Evolutionary conservation across 37 sponge, comb jelly and placozoan genomes (phyloP).

Genomic region (Crambe crambe): DNA sequence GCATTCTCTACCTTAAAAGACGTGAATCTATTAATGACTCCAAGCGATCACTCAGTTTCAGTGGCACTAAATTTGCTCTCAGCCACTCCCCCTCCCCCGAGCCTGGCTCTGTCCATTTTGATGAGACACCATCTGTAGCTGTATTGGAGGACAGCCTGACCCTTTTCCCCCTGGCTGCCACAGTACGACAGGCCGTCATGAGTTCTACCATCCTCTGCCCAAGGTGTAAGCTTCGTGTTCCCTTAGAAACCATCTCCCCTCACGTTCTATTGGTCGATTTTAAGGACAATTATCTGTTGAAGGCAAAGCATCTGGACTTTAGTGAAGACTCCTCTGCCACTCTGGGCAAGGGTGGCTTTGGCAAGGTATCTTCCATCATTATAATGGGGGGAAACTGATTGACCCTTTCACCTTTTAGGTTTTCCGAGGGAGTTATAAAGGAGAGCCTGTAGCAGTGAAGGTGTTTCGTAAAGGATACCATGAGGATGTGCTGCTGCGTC

Average conservation of each 20-base stretch:
- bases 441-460: conserved; percentile 54
- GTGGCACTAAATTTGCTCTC: conserved; percentile 8
- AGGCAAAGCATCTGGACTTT: conserved; percentile 14
- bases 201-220: conserved; percentile 25
- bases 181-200: conserved; percentile 11
- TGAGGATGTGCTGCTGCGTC: conserved; percentile 5
- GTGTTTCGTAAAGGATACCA: conserved; percentile 36
- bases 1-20: not conserved
- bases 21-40: not conserved
- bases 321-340: not conserved
- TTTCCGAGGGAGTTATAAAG: conserved; percentile 35
- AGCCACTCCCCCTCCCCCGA: conserved; percentile 2
- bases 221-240: conserved; percentile 10
- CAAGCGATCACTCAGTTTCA: conserved; percentile 2
- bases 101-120: not conserved
- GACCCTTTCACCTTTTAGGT: conserved; percentile 26
- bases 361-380: conserved; percentile 27
- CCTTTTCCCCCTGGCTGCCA: conserved; percentile 28
- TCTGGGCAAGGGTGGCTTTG: conserved; percentile 59
- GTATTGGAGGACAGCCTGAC: conserved; percentile 25
- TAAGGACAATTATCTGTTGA: conserved; percentile 30
- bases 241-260: conserved; percentile 32
- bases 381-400: too few relatives aligned
- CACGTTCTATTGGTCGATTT: conserved; percentile 59
- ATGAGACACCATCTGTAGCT: not conserved